Evolutionary conservation across 2,797 vertebrate genomes (phyloP).

Genomic region (Schizopygopsis pylzovi): DNA sequence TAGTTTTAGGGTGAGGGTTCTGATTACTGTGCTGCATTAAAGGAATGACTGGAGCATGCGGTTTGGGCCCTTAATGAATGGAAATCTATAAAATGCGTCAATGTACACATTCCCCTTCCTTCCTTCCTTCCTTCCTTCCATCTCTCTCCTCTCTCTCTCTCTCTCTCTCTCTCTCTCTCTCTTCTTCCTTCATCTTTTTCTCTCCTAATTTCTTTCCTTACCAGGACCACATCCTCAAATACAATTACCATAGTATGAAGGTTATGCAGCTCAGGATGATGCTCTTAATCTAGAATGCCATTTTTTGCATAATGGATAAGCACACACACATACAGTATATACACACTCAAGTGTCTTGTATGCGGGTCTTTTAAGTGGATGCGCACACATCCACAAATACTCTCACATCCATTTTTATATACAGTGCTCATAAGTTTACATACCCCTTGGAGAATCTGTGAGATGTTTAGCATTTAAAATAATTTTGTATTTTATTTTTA

Average conservation of each 20-base stretch:
- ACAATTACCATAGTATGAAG: constrained; percentile 22
- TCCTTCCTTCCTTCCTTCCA: not conserved
- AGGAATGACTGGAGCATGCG: not conserved
- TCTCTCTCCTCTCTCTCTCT: too few relatives aligned
- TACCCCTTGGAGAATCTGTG: not conserved
- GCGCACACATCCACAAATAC: not conserved
- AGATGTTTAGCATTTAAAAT: not conserved
- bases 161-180: not conserved
- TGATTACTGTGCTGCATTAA: constrained; percentile 11
- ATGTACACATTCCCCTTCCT: not conserved
- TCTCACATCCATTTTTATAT: not conserved
- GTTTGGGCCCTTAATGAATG: constrained; percentile 35
- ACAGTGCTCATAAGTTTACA: not conserved
- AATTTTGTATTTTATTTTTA: not conserved
- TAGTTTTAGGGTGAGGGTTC: not conserved
- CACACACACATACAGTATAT: not conserved
- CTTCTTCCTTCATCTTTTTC: not conserved
- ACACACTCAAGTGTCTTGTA: not conserved
- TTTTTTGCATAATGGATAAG: constrained; percentile 25
- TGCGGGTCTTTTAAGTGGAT: not conserved
- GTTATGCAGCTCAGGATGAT: constrained; percentile 21
- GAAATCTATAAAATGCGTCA: constrained; percentile 48
- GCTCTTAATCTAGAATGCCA: constrained; percentile 24
- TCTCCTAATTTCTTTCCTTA: not conserved
- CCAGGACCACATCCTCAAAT: constrained; percentile 22